These are phyloP conservation scores for Polydrusus pterygomalis DNA, from an alignment of 2,888 invertebrate genomes.

Conservation along the genomic window DNA sequence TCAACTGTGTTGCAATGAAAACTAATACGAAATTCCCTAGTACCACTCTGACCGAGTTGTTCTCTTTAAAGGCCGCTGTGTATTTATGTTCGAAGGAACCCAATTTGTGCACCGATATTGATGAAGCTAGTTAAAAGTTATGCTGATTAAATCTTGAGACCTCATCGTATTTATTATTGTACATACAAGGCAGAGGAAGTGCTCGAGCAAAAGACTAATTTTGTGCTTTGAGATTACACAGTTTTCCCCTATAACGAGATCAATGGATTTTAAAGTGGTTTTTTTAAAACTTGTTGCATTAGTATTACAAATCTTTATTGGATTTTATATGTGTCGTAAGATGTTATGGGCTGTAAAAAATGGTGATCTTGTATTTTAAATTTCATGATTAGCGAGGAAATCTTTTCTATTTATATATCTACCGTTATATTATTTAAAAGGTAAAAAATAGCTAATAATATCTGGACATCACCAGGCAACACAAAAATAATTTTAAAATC, in stretches of 20 bases:
- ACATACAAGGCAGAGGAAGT: constrained; percentile 53
- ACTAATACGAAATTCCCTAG: background rate
- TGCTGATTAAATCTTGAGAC: constrained; percentile 55
- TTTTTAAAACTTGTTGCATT: constrained; percentile 26
- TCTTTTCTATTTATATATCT: no score
- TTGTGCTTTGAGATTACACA: constrained; percentile 50
- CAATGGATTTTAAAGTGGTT: constrained; percentile 34
- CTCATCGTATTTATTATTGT: constrained; percentile 54
- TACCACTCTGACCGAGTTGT: constrained; percentile 8
- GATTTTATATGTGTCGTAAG: constrained; percentile 16
- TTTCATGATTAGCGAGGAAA: background rate
- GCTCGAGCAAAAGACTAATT: constrained; percentile 49
- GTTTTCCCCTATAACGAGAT: constrained; percentile 50
- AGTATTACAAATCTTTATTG: constrained; percentile 33
- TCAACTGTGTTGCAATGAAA: no score
- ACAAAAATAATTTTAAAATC: no score
- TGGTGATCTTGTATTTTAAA: background rate
- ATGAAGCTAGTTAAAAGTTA: constrained; percentile 56
- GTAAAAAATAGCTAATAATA: no score
- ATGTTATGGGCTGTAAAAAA: background rate
- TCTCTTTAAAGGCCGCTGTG: constrained; percentile 39
- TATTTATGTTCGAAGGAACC: constrained; percentile 52
- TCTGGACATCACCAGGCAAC: no score
- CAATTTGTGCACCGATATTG: constrained; percentile 56
- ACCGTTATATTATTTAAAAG: no score